A percentile compares a stretch with the other conserved stretches of the same genome.
phyloP scores from a whole-genome alignment of 2,888 invertebrate genomes.

The Hirtodrosophila confusa region DNA sequence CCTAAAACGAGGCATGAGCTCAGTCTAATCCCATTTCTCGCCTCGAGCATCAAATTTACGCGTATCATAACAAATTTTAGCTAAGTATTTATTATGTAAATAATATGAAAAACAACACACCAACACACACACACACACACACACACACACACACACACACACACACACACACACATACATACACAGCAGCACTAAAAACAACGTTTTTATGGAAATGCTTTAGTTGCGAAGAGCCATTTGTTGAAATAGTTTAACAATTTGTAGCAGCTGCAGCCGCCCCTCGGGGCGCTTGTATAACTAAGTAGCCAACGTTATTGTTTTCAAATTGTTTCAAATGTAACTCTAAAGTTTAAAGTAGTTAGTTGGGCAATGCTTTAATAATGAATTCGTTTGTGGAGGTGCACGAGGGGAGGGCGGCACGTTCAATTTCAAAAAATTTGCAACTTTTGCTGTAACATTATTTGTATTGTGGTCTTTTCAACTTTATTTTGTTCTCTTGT shows the following conservation, averaged over 20 bases:
- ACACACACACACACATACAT: slow-evolving; percentile 1
- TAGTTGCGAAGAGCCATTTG: slow-evolving; percentile 19
- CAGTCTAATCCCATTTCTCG: slow-evolving; percentile 37
- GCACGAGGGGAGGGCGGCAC: neutral
- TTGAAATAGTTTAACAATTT: slow-evolving; percentile 50
- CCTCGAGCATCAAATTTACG: slow-evolving; percentile 59
- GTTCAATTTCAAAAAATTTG: slow-evolving; percentile 14
- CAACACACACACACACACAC: slow-evolving; percentile 3
- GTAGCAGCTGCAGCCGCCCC: slow-evolving; percentile 6
- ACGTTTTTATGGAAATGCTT: slow-evolving; percentile 48
- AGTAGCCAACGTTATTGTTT: slow-evolving; percentile 31
- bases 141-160: slow-evolving; percentile 1
- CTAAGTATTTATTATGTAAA: slow-evolving; percentile 76
- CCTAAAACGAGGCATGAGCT: neutral
- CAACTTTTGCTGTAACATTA: slow-evolving; percentile 33
- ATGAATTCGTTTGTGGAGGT: slow-evolving; percentile 5
- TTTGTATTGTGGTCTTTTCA: slow-evolving; percentile 27
- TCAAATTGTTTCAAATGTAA: slow-evolving; percentile 29
- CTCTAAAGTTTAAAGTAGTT: slow-evolving; percentile 23
- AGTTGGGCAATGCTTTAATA: slow-evolving; percentile 16
- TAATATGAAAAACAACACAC: slow-evolving; percentile 47
- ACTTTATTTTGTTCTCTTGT: slow-evolving; percentile 16
- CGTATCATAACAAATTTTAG: slow-evolving; percentile 66
- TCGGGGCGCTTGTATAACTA: neutral
- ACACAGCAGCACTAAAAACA: neutral